Conservation (phyloP, 30 jellyfish, hydroid and myxozoan species). For the Aurelia sp. region DNA sequence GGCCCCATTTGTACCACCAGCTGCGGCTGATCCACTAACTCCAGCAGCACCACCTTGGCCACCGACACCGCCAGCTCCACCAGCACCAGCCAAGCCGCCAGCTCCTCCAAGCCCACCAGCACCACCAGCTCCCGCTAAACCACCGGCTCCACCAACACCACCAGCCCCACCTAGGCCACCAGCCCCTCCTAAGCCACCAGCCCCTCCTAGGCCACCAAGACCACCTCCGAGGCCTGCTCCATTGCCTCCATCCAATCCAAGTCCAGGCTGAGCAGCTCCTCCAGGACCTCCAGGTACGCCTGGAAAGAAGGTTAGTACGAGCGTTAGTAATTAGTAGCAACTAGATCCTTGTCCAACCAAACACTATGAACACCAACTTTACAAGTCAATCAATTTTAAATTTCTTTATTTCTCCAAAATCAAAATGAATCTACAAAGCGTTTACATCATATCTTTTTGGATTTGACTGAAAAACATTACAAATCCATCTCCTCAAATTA, state of each 20-base stretch:
- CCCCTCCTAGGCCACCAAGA: neutral
- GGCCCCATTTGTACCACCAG: slow-evolving; percentile 31
- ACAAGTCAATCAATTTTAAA: no score
- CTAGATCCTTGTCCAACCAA: no score
- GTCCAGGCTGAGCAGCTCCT: neutral
- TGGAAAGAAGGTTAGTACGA: slow-evolving; percentile 29
- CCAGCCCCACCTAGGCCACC: slow-evolving; percentile 54
- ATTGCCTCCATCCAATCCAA: slow-evolving; percentile 5
- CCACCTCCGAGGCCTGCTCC: slow-evolving; percentile 26
- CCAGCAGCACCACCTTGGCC: slow-evolving; percentile 30
- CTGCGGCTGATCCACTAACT: slow-evolving; percentile 37
- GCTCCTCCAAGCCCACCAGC: slow-evolving; percentile 48
- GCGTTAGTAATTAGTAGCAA: slow-evolving; percentile 24
- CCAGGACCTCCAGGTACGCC: slow-evolving; percentile 45
- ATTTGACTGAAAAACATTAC: no score
- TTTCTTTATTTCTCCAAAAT: no score
- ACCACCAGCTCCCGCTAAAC: slow-evolving; percentile 36
- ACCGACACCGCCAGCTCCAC: slow-evolving; percentile 2
- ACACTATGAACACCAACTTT: no score
- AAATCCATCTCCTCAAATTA: no score
- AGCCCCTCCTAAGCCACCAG: slow-evolving; percentile 32
- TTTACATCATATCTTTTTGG: no score
- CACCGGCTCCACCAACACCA: slow-evolving; percentile 34
- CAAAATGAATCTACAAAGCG: no score
- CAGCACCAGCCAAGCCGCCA: slow-evolving; percentile 44